phyloP scores from a whole-genome alignment of 2,888 invertebrate species.

The Hemithea aestivaria region DNA sequence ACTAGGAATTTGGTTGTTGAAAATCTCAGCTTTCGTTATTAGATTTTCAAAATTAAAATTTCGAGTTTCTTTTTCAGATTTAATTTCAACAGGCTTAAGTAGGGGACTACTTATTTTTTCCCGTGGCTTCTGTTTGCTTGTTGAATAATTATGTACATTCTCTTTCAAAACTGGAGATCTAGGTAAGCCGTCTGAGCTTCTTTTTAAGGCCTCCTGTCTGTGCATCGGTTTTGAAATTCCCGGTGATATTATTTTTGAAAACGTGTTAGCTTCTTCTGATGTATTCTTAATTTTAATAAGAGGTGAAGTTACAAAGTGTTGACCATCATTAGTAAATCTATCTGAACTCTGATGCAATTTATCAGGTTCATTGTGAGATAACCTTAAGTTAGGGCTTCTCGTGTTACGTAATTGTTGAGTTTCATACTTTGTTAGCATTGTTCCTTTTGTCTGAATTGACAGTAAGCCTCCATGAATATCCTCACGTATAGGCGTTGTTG shows the following conservation, averaged over 20 bases:
- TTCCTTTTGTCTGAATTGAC: constrained; percentile 35
- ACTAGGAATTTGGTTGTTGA: constrained; percentile 65
- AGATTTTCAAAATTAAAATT: constrained; percentile 74
- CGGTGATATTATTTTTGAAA: constrained; percentile 43
- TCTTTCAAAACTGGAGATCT: constrained; percentile 59
- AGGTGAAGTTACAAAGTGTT: constrained; percentile 49
- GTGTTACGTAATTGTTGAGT: constrained; percentile 40
- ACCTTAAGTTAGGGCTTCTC: constrained; percentile 46
- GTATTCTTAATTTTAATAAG: constrained; percentile 64
- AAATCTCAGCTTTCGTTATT: constrained; percentile 75
- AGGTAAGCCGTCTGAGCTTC: constrained; percentile 53
- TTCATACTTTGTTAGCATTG: constrained; percentile 45
- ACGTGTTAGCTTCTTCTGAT: constrained; percentile 51
- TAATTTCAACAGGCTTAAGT: constrained; percentile 43
- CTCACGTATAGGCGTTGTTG: constrained; percentile 34
- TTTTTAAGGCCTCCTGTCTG: constrained; percentile 56
- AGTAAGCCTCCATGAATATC: constrained; percentile 36
- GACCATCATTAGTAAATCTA: constrained; percentile 36
- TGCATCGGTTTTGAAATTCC: constrained; percentile 39
- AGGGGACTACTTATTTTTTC: constrained; percentile 42
- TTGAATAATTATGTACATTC: constrained; percentile 39
- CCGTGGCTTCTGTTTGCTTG: constrained; percentile 47
- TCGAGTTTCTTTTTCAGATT: constrained; percentile 56
- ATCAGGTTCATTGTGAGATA: constrained; percentile 43
- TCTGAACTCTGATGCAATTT: constrained; percentile 45